Conservation (phyloP, 2,888 invertebrate species). For the Melanchra persicariae region DNA sequence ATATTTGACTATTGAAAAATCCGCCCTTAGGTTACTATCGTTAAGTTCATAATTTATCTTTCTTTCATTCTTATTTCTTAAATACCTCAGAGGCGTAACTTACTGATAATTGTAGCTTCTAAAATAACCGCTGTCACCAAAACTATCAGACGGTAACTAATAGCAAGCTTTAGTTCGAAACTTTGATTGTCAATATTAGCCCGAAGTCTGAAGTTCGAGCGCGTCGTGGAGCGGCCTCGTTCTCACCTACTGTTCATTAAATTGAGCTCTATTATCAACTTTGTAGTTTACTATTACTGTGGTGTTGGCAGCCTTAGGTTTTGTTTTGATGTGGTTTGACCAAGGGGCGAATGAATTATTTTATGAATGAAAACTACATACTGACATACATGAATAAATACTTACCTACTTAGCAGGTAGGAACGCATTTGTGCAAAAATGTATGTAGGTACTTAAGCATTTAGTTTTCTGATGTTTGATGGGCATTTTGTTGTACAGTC, state of each 20-base stretch:
- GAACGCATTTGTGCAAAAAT: too few species aligned
- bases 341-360: too few species aligned
- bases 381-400: too few species aligned
- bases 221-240: constrained; percentile 4
- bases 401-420: too few species aligned
- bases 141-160: constrained; percentile 30
- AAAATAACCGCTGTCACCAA: constrained; percentile 8
- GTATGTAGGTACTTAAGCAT: too few species aligned
- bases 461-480: not conserved
- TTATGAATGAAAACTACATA: too few species aligned
- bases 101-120: not conserved
- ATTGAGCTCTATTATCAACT: constrained; percentile 33
- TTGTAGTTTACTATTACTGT: constrained; percentile 21
- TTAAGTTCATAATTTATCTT: too few species aligned
- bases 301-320: not conserved
- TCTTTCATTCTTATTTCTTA: too few species aligned
- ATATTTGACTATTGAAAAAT: too few species aligned
- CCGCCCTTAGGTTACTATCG: too few species aligned
- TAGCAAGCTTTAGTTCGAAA: constrained; percentile 30
- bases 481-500: not conserved
- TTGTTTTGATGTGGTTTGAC: not conserved
- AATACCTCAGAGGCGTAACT: too few species aligned
- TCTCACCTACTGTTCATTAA: constrained; percentile 42
- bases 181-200: constrained; percentile 47
- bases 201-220: constrained; percentile 13